Conservation (phyloP, 2,797 vertebrate species). For the Glossophaga mutica region DNA sequence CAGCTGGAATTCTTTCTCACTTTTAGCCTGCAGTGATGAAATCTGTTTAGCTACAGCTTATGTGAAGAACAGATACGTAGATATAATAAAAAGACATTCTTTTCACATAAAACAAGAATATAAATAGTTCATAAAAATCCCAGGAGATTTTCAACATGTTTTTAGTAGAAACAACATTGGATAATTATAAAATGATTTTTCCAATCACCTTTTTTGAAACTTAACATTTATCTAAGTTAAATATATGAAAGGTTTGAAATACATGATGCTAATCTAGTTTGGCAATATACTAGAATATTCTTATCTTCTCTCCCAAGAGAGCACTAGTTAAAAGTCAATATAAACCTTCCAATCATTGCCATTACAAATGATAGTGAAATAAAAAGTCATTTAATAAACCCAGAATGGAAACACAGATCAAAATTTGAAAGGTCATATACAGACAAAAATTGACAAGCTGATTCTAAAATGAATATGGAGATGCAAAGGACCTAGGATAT, state of each 20-base stretch:
- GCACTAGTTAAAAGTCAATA: not conserved
- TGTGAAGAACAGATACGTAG: not conserved
- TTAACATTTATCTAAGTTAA: not conserved
- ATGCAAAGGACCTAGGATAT: not conserved
- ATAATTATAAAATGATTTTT: not conserved
- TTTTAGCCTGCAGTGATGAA: not conserved
- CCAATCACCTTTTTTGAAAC: not conserved
- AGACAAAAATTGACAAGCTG: not conserved
- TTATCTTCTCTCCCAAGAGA: not conserved
- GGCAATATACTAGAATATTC: slow-evolving; percentile 6
- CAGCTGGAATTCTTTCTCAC: not conserved
- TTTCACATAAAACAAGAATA: slow-evolving; percentile 2
- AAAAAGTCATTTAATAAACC: not conserved
- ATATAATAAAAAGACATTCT: not conserved
- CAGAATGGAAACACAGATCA: not conserved
- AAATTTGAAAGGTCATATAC: not conserved
- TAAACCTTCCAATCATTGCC: not conserved
- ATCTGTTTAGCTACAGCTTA: not conserved
- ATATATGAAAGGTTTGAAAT: not conserved
- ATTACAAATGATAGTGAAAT: not conserved
- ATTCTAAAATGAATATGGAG: not conserved
- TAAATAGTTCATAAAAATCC: not conserved
- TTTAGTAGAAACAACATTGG: not conserved
- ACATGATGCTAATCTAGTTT: not conserved
- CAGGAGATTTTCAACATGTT: not conserved